phyloP scores from a whole-genome alignment of 2,888 invertebrate genomes.

The Anthophora plumipes region DNA sequence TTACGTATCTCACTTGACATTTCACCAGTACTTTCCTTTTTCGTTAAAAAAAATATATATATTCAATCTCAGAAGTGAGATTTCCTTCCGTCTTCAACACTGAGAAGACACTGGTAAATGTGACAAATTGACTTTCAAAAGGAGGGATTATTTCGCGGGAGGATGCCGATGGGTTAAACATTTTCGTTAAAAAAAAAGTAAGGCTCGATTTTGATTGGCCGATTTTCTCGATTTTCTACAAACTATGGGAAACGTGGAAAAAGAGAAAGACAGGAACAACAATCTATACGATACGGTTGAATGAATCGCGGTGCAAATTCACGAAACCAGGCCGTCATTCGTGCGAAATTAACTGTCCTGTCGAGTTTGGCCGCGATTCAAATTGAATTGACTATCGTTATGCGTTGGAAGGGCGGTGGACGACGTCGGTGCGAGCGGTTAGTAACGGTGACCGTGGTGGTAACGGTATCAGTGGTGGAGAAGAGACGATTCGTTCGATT shows the following conservation, averaged over 20 bases:
- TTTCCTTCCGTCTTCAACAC: too few relatives aligned
- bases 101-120: too few relatives aligned
- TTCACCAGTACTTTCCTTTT: too few relatives aligned
- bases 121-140: too few relatives aligned
- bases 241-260: constrained; percentile 18
- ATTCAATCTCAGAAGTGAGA: too few relatives aligned
- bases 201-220: constrained; percentile 36
- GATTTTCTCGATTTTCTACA: constrained; percentile 27
- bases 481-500: constrained; percentile 70
- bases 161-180: too few relatives aligned
- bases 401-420: constrained; percentile 63
- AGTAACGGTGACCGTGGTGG: constrained; percentile 25
- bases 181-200: constrained; percentile 5
- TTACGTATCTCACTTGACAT: too few relatives aligned
- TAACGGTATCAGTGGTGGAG: constrained; percentile 47
- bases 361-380: constrained; percentile 76
- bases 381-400: constrained; percentile 78
- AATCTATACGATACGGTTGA: constrained; percentile 64
- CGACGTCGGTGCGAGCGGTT: constrained; percentile 3
- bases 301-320: constrained; percentile 66
- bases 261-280: constrained; percentile 21
- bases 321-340: constrained; percentile 70
- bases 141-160: too few relatives aligned
- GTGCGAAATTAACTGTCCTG: constrained; percentile 77
- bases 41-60: too few relatives aligned